Conservation (phyloP, 2,888 invertebrate genomes). For the Limnephilus marmoratus region DNA sequence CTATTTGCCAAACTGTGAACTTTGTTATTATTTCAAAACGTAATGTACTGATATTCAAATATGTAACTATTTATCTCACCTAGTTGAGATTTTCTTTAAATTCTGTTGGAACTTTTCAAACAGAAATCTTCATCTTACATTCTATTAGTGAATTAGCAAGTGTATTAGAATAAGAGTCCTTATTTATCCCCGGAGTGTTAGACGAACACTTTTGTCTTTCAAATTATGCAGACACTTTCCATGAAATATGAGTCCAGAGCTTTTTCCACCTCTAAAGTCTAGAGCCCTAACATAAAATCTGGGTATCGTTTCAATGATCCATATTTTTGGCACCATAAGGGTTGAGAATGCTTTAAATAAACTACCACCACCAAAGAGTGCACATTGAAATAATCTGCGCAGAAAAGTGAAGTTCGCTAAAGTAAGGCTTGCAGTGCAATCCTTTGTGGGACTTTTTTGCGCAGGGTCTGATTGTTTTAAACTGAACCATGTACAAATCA, state of each 20-base stretch:
- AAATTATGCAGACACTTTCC: background rate
- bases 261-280: too few species aligned
- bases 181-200: background rate
- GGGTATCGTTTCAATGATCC: too few species aligned
- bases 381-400: too few species aligned
- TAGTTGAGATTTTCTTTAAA: constrained; percentile 15
- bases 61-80: background rate
- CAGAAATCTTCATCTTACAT: background rate
- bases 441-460: too few species aligned
- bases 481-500: too few species aligned
- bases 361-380: too few species aligned
- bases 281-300: too few species aligned
- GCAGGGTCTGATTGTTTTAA: too few species aligned
- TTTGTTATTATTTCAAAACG: background rate
- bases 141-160: background rate
- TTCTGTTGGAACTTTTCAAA: background rate
- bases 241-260: background rate
- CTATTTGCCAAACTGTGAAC: background rate
- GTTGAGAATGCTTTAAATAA: too few species aligned
- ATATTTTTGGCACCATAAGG: too few species aligned
- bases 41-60: background rate
- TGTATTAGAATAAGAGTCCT: background rate
- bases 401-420: too few species aligned
- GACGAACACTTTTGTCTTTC: background rate
- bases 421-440: too few species aligned